phyloP scores from a whole-genome alignment of 2,113 vertebrate species.

The Machaerirhynchus nigripectus region DNA sequence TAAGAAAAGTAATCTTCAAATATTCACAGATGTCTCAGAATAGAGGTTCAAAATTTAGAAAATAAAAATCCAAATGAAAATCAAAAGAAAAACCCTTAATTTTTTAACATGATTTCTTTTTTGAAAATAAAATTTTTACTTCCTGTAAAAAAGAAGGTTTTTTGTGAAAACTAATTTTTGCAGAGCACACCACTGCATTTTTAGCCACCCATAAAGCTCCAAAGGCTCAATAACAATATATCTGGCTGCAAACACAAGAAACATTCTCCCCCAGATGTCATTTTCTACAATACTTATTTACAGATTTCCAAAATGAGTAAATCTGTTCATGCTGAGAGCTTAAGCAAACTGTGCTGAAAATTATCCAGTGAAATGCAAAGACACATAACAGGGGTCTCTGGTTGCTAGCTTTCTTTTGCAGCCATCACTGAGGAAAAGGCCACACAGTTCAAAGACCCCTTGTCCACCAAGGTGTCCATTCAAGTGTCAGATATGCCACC shows the following conservation, averaged over 20 bases:
- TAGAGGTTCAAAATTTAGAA: not conserved
- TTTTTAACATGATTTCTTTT: not conserved
- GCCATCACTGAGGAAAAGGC: not conserved
- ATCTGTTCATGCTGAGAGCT: not conserved
- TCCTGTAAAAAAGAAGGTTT: not conserved
- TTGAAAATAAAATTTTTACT: not conserved
- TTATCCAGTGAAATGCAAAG: not conserved
- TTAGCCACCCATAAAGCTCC: not conserved
- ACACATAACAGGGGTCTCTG: not conserved
- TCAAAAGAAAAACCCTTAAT: not conserved
- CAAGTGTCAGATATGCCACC: not conserved
- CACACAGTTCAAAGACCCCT: not conserved
- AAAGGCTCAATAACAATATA: not conserved
- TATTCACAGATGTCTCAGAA: not conserved
- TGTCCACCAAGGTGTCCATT: not conserved
- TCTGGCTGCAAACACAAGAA: not conserved
- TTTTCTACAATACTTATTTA: not conserved
- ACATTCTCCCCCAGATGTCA: not conserved
- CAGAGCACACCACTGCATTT: not conserved
- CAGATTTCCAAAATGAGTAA: not conserved
- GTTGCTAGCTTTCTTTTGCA: not conserved
- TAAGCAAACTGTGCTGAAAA: not conserved
- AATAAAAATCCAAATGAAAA: not conserved
- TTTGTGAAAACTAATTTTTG: not conserved
- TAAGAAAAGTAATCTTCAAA: not conserved